A percentile compares a stretch with the other conserved stretches of the same genome.
Evolutionary conservation across 1,140 invertebrate species (phyloP).

Genomic region (Drosophila serrata): DNA sequence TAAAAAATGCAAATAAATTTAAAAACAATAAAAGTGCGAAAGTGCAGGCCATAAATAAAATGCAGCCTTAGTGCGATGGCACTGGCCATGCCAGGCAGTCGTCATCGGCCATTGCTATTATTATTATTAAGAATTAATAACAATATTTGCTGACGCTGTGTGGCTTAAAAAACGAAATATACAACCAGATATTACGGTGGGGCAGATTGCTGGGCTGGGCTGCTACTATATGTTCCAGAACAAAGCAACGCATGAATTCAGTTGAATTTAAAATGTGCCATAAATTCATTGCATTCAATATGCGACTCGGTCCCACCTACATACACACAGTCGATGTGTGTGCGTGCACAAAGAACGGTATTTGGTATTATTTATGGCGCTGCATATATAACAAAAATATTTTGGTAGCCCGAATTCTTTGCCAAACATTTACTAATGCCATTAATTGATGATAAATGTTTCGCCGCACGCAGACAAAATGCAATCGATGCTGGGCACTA

Average conservation of each 20-base stretch:
- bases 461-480: slow-evolving; percentile 38
- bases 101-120: slow-evolving; percentile 36
- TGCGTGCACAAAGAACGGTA: slow-evolving; percentile 34
- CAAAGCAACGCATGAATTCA: slow-evolving; percentile 48
- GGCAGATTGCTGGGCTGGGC: background rate
- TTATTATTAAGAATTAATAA: slow-evolving; percentile 77
- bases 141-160: slow-evolving; percentile 62
- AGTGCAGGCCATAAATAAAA: slow-evolving; percentile 56
- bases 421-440: slow-evolving; percentile 64
- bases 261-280: slow-evolving; percentile 72
- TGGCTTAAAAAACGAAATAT: slow-evolving; percentile 45
- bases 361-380: slow-evolving; percentile 65
- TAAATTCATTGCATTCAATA: slow-evolving; percentile 64
- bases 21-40: slow-evolving; percentile 64
- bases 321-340: background rate
- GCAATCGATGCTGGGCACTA: slow-evolving; percentile 21
- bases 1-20: slow-evolving; percentile 61
- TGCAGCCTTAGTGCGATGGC: slow-evolving; percentile 39
- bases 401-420: slow-evolving; percentile 51
- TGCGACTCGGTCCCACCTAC: background rate
- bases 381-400: slow-evolving; percentile 57
- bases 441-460: slow-evolving; percentile 70
- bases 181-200: slow-evolving; percentile 13
- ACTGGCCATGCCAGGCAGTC: slow-evolving; percentile 17
- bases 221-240: slow-evolving; percentile 12